Conservation (phyloP, 2,797 vertebrate genomes). For the Rousettus madagascariensis region DNA sequence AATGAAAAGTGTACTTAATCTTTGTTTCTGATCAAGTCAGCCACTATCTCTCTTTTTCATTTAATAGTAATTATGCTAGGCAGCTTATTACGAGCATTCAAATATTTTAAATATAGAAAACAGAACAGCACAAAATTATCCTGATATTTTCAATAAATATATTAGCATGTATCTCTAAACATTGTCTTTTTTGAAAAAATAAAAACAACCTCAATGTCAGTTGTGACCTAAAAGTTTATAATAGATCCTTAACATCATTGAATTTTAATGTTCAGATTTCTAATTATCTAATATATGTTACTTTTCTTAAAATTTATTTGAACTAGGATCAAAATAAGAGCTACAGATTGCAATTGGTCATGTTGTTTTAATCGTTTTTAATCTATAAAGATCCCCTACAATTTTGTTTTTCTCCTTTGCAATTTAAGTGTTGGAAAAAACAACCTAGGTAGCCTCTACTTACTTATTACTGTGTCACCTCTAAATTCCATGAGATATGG, state of each 20-base stretch:
- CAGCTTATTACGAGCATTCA: neutral
- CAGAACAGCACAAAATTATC: neutral
- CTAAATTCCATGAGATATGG: neutral
- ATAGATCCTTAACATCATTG: neutral
- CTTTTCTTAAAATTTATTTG: neutral
- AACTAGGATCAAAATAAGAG: neutral
- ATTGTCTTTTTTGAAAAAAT: neutral
- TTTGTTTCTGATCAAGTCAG: neutral
- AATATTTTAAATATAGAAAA: neutral
- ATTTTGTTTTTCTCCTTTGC: neutral
- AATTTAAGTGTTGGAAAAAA: neutral
- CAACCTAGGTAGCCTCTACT: neutral
- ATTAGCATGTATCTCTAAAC: neutral
- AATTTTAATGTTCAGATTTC: neutral
- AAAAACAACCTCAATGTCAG: neutral
- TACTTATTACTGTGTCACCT: neutral
- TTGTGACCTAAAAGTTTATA: neutral
- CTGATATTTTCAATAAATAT: neutral
- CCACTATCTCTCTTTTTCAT: neutral
- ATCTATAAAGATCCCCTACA: neutral
- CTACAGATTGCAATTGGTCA: neutral
- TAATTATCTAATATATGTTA: neutral
- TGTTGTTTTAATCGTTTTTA: neutral
- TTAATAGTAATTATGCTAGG: neutral
- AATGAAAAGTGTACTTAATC: neutral